phyloP scores from a whole-genome alignment of 2,888 invertebrate genomes.

The Netelia inedita region DNA sequence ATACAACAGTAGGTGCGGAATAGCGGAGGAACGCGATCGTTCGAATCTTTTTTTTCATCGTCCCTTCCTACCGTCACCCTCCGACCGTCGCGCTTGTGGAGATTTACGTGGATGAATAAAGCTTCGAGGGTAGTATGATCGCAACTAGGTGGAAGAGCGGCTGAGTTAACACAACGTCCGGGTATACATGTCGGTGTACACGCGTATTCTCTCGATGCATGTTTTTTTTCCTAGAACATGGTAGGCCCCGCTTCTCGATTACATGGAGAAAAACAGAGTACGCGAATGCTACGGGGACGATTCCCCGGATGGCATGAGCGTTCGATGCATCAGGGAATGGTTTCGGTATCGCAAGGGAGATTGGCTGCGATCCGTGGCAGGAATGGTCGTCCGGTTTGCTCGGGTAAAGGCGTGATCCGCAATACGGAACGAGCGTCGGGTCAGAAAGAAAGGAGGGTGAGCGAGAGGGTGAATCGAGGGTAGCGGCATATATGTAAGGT shows the following conservation, averaged over 20 bases:
- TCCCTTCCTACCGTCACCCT: neutral
- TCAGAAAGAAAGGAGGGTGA: neutral
- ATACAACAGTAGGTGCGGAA: constrained; percentile 14
- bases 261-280: neutral
- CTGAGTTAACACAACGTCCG: neutral
- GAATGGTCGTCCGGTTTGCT: neutral
- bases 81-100: neutral
- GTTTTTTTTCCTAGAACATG: neutral
- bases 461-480: neutral
- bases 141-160: neutral
- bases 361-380: neutral
- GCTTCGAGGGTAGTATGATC: neutral
- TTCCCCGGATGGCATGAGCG: constrained; percentile 10
- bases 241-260: constrained; percentile 5
- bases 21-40: constrained; percentile 38
- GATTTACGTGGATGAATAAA: constrained; percentile 41
- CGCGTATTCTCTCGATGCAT: neutral
- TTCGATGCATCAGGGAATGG: constrained; percentile 26
- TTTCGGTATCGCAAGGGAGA: constrained; percentile 38
- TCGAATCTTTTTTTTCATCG: constrained; percentile 3
- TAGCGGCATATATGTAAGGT: neutral
- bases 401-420: constrained; percentile 33
- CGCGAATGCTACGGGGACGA: neutral
- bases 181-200: neutral
- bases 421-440: constrained; percentile 21